Evolutionary conservation across 23 tunicate genomes (phyloP), one percentile per base, ranked within the genome.

Genomic region (Trididemnum miniatum): DNA sequence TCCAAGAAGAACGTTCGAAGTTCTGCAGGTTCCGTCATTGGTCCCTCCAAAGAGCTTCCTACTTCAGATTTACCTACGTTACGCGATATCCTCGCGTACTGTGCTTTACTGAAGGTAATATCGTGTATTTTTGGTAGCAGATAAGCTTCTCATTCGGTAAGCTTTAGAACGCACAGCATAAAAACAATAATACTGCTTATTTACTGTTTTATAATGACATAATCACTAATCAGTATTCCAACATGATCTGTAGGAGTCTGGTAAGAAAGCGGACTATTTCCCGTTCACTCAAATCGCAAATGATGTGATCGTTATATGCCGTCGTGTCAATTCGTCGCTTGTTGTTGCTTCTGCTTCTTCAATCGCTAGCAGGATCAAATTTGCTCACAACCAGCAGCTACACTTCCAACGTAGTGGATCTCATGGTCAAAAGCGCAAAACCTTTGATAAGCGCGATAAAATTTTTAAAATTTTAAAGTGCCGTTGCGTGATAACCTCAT

Each of bases 361-460:
- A n/a, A 69, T 69, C 31, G 75, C 75, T n/a, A 69, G 37, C 40
- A 69, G n/a, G 31, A 69, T 69, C 3, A 69, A 69, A 33, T 7
- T 37, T 9, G 12, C 75, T n/a, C 26, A 69, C 40, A 69, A 69
- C 20, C 75, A 69, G 75, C 75, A 28, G 31, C 37, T 69, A 34
- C 31, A 69, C 40, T 69, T 69, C 26, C 75, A 69, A 69, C 75
- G 38, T 4, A 69, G 75, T 69, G n/a, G 40, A 30, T 31, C 75
- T 69, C 75, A 5, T 69, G 39, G 75, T 33, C 75, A 32, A 69
- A 69, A 69, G 26, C 75, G 75, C 12, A 69, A 69, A 32, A 69
- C 75, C 75, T 69, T 69, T 69, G 75, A 69, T 69, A 37, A 31
- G 7, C 7, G 31, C 15, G 75, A 69, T 69, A 69, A 69, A 69